Conservation (phyloP, 2,888 invertebrate species). For the Pediacus dermestoides region DNA sequence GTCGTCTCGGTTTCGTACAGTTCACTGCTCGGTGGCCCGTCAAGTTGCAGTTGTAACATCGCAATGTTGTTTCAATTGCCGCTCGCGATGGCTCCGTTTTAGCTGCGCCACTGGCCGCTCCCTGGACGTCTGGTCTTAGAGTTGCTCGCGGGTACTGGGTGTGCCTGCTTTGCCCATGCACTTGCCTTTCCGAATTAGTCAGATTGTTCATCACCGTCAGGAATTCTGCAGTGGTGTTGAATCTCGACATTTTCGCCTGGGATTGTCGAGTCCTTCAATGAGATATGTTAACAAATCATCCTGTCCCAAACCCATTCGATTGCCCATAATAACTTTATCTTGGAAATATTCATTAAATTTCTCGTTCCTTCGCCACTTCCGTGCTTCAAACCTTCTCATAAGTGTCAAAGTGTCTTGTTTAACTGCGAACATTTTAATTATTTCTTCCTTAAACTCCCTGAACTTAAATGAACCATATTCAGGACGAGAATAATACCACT, state of each 20-base stretch:
- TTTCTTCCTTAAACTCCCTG: neutral
- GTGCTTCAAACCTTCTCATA: neutral
- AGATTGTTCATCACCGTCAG: no score
- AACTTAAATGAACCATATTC: neutral
- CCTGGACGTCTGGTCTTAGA: conserved; percentile 3
- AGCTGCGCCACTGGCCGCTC: conserved; percentile 4
- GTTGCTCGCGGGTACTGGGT: conserved; percentile 2
- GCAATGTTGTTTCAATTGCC: no score
- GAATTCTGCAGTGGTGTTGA: no score
- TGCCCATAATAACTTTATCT: neutral
- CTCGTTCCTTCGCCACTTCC: conserved; percentile 4
- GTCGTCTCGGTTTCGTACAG: conserved; percentile 11
- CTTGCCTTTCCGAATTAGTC: no score
- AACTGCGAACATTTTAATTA: neutral
- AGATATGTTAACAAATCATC: conserved; percentile 3
- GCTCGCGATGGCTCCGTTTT: no score
- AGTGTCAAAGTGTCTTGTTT: conserved; percentile 1
- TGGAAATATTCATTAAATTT: neutral
- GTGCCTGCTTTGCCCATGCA: conserved; percentile 5
- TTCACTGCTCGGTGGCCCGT: conserved; percentile 9
- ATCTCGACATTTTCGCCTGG: neutral
- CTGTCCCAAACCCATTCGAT: neutral
- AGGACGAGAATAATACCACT: conserved; percentile 4
- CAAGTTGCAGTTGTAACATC: conserved; percentile 14
- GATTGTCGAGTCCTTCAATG: conserved; percentile 7